Conservation (phyloP, 1,140 invertebrate genomes). For the Procambarus clarkii region DNA sequence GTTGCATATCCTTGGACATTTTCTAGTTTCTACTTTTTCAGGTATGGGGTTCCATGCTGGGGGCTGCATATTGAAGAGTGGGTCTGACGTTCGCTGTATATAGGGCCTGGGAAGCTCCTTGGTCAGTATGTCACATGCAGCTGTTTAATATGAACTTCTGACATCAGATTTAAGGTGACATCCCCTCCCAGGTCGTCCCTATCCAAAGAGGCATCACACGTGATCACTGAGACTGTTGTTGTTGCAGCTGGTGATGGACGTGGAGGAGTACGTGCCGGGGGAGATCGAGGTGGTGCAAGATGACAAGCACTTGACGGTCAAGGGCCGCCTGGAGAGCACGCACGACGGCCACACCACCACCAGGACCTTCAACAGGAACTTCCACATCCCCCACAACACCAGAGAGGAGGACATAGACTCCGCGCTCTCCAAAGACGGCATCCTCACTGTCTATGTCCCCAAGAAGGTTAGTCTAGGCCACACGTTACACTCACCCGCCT, state of each 20-base stretch:
- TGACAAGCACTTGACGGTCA: constrained; percentile 68
- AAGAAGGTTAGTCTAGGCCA: constrained; percentile 61
- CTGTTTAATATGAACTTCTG: too few relatives aligned
- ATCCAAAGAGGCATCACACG: too few relatives aligned
- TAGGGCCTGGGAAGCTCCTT: too few relatives aligned
- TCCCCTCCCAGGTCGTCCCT: too few relatives aligned
- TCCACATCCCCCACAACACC: constrained; percentile 70
- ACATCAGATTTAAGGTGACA: too few relatives aligned
- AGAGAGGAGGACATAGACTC: constrained; percentile 72
- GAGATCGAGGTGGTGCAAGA: constrained; percentile 72
- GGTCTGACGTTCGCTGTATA: too few relatives aligned
- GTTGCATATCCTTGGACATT: too few relatives aligned
- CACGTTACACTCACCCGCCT: too few relatives aligned
- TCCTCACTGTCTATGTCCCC: constrained; percentile 70
- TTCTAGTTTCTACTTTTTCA: too few relatives aligned
- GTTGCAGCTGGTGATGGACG: constrained; percentile 71
- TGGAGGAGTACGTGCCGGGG: constrained; percentile 70
- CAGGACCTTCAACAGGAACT: constrained; percentile 68
- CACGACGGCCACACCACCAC: constrained; percentile 43
- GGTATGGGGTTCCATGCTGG: too few relatives aligned
- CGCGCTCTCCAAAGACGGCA: constrained; percentile 70
- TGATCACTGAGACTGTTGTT: background rate
- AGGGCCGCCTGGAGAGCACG: constrained; percentile 55
- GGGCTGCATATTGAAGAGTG: too few relatives aligned
- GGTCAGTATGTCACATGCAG: too few relatives aligned